phyloP scores from a whole-genome alignment of 2,113 vertebrate species.

The Mixornis gularis region DNA sequence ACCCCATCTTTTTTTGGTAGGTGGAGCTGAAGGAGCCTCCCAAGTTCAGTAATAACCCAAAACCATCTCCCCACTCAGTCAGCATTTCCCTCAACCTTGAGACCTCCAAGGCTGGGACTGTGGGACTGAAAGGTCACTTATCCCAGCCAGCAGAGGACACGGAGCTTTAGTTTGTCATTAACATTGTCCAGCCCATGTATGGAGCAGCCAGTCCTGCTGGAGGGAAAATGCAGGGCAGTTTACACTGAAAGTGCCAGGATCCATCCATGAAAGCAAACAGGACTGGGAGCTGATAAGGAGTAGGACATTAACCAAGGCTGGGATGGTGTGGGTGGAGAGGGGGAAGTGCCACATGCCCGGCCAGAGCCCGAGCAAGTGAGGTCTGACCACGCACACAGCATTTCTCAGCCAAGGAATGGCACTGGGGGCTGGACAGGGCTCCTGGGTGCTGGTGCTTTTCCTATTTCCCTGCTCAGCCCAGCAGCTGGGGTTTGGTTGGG shows the following conservation, averaged over 20 bases:
- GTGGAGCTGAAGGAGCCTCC: neutral
- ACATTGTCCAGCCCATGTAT: rapidly evolving
- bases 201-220: rapidly evolving
- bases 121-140: neutral
- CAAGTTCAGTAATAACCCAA: neutral
- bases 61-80: neutral
- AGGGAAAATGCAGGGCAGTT: neutral
- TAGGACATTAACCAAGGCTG: neutral
- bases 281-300: neutral
- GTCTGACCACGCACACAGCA: neutral
- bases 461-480: neutral
- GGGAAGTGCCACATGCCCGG: rapidly evolving
- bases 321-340: neutral
- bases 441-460: rapidly evolving
- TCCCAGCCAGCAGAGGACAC: neutral
- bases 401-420: neutral
- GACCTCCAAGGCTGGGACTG: neutral
- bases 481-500: neutral
- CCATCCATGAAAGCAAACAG: neutral
- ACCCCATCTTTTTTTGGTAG: neutral
- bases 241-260: neutral
- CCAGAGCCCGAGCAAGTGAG: neutral
- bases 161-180: neutral
- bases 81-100: neutral
- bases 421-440: neutral